phyloP scores from a whole-genome alignment of 2,113 vertebrate species.

The Thermophis baileyi region DNA sequence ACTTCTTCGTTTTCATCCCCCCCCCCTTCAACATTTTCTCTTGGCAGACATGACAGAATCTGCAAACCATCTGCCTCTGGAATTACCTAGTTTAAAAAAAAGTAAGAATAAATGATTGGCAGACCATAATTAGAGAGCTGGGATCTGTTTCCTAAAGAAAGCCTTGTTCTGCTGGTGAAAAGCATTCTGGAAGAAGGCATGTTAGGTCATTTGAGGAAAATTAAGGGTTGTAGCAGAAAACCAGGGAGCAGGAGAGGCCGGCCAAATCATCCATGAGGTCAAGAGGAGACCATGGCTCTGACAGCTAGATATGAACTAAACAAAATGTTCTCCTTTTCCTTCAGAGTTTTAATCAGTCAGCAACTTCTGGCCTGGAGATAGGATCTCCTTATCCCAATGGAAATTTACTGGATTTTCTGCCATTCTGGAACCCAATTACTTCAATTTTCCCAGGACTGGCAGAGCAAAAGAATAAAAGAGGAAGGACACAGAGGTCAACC shows the following conservation, averaged over 20 bases:
- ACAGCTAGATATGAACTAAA: background rate
- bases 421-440: conserved; percentile 16
- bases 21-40: no score
- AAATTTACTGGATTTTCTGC: background rate
- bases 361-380: background rate
- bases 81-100: background rate
- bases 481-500: background rate
- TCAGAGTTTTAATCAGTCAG: background rate
- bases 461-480: conserved; percentile 23
- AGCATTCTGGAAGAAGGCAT: background rate
- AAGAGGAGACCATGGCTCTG: background rate
- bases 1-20: background rate
- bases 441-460: conserved; percentile 18
- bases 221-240: background rate
- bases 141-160: background rate
- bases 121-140: background rate
- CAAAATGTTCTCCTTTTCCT: background rate
- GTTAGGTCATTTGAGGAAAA: background rate
- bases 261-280: background rate
- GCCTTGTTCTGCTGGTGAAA: background rate
- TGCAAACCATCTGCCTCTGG: background rate
- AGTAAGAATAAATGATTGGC: background rate
- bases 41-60: background rate
- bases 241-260: background rate
- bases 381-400: background rate